Evolutionary conservation across 2,113 vertebrate genomes (phyloP).

Genomic region (Columba livia): DNA sequence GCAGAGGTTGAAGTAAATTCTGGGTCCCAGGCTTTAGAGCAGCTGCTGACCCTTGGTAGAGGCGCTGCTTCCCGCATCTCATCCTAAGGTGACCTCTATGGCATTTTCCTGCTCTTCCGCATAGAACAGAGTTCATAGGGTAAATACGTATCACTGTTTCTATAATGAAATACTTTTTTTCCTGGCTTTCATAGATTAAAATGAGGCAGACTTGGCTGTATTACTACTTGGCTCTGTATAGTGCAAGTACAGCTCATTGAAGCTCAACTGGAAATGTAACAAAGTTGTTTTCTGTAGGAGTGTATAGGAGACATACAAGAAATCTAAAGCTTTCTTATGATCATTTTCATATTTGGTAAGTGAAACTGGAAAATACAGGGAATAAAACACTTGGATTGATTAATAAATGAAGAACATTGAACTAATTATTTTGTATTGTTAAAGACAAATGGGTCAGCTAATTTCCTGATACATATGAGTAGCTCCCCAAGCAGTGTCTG

Average conservation of each 20-base stretch:
- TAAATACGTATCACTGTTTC: background rate
- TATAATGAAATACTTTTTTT: background rate
- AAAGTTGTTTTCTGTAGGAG: background rate
- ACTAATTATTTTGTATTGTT: background rate
- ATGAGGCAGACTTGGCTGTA: accelerated
- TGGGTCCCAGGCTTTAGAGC: background rate
- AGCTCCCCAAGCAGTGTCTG: background rate
- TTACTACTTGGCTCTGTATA: background rate
- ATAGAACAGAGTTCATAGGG: background rate
- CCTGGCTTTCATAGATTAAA: background rate
- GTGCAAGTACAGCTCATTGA: background rate
- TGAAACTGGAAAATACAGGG: background rate
- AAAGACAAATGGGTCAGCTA: background rate
- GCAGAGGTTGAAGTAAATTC: background rate
- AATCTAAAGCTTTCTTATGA: background rate
- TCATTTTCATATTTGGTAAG: background rate
- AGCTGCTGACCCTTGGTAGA: background rate
- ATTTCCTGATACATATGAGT: background rate
- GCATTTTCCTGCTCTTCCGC: background rate
- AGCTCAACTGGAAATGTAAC: background rate
- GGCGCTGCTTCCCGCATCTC: background rate
- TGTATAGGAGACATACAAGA: background rate
- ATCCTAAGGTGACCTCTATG: background rate
- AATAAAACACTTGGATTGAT: background rate
- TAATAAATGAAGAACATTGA: background rate